Percentiles rank a stretch among this genome's conserved stretches.
phyloP scores from a whole-genome alignment of 2,113 vertebrate species.

The Cryptomyrus ogoouensis region DNA sequence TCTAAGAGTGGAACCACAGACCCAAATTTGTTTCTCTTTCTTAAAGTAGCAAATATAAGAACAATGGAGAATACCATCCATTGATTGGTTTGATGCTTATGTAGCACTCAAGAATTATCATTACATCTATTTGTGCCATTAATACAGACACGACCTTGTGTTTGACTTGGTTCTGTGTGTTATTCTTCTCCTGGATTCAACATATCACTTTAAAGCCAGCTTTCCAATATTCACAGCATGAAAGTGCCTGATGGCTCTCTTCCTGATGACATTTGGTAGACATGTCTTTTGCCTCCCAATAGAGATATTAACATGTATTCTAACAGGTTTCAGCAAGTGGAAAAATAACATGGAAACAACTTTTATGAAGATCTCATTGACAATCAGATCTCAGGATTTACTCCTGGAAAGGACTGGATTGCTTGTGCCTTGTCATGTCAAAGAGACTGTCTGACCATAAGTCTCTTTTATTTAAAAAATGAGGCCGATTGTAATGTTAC shows the following conservation, averaged over 20 bases:
- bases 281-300: neutral
- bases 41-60: neutral
- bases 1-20: neutral
- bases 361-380: neutral
- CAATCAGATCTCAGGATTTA: neutral
- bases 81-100: neutral
- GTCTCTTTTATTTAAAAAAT: slow-evolving; percentile 45
- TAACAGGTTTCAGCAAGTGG: neutral
- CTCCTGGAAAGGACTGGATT: neutral
- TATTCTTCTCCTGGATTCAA: neutral
- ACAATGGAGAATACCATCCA: neutral
- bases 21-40: neutral
- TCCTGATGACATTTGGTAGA: neutral
- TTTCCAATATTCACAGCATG: neutral
- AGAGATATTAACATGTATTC: neutral
- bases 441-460: neutral
- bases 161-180: neutral
- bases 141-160: neutral
- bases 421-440: slow-evolving; percentile 3
- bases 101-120: neutral
- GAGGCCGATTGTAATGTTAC: slow-evolving; percentile 68
- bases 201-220: neutral
- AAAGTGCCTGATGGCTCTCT: neutral
- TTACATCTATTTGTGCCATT: neutral
- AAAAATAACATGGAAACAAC: neutral